phyloP scores from a whole-genome alignment of 2,888 invertebrate species.

The Mesochorus sp. region DNA sequence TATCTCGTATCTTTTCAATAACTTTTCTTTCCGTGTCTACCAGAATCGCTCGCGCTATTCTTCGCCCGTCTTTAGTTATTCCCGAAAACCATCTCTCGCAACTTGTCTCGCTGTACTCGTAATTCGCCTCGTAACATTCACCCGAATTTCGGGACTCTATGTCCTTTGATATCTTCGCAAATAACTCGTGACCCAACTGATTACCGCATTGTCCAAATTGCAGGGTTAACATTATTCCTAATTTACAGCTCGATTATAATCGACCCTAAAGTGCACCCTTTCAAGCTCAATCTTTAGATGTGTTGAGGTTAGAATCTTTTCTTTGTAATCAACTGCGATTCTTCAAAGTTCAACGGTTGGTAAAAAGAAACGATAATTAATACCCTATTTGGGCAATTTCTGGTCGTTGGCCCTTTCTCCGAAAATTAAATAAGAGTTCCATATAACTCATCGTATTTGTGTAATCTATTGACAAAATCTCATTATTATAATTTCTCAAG shows the following conservation, averaged over 20 bases:
- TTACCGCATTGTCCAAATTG: conserved; percentile 85
- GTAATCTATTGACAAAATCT: no score
- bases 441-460: no score
- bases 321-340: no score
- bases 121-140: conserved; percentile 71
- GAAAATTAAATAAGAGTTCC: no score
- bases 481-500: no score
- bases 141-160: conserved; percentile 72
- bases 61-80: conserved; percentile 74
- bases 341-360: no score
- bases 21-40: conserved; percentile 84
- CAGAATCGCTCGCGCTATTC: conserved; percentile 82
- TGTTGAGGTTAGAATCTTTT: background rate
- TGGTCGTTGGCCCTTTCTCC: no score
- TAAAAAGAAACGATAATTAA: no score
- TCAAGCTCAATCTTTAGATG: background rate
- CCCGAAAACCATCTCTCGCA: conserved; percentile 82
- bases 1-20: conserved; percentile 74
- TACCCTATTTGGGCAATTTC: no score
- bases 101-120: conserved; percentile 76
- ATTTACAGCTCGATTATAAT: background rate
- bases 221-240: conserved; percentile 78
- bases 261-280: no score
- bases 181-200: conserved; percentile 83
- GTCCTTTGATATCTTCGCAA: conserved; percentile 81